phyloP scores from a whole-genome alignment of 2,113 vertebrate genomes.

The Suricata suricatta region DNA sequence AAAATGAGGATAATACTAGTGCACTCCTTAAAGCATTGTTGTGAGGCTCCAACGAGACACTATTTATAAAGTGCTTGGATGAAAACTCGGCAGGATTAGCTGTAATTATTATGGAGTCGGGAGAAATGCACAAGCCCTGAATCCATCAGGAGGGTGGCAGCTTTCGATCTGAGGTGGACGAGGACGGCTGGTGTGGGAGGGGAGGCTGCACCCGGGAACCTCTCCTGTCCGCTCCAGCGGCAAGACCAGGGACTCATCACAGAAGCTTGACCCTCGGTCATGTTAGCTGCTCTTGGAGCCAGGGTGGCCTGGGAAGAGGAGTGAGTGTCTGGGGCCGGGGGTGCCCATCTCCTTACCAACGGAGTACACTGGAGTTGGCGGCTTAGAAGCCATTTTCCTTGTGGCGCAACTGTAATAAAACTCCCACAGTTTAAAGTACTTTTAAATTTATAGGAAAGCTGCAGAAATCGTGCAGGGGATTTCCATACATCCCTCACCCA shows the following conservation, averaged over 20 bases:
- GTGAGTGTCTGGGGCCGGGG: background rate
- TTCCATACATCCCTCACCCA: background rate
- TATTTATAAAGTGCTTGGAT: background rate
- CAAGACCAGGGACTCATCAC: background rate
- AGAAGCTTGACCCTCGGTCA: background rate
- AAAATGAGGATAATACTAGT: background rate
- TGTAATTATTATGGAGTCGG: background rate
- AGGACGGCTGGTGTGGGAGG: background rate
- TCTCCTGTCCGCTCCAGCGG: background rate
- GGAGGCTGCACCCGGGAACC: background rate
- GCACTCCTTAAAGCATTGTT: background rate
- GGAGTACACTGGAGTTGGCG: background rate
- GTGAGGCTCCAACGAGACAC: background rate
- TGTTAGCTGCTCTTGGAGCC: background rate
- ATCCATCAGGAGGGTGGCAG: background rate
- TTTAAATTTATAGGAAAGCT: conserved; percentile 29
- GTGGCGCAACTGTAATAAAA: background rate
- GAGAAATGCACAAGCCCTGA: background rate
- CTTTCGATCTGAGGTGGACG: background rate
- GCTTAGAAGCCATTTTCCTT: background rate
- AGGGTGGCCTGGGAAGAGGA: background rate
- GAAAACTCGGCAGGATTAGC: background rate
- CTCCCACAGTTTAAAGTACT: conserved; percentile 5
- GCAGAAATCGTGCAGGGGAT: background rate
- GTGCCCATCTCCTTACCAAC: background rate